Conservation (phyloP, 92 coral and sea anemone genomes). For the Epizoanthus illoricatus region DNA sequence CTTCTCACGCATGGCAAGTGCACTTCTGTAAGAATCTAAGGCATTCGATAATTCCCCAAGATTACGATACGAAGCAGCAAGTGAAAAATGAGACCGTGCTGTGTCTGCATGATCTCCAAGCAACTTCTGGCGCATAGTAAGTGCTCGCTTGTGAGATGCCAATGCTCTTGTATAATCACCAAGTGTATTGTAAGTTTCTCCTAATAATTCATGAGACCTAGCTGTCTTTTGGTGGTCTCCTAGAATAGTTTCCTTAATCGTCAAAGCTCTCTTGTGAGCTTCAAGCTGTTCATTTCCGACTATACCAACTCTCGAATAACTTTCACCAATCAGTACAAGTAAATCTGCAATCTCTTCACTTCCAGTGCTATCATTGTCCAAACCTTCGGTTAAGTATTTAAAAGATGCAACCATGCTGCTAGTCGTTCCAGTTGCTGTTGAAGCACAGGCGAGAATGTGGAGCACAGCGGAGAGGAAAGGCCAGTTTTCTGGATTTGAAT, state of each 20-base stretch:
- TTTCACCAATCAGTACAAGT: constrained; percentile 1
- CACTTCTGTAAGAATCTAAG: not conserved
- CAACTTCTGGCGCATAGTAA: not conserved
- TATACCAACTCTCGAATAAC: not conserved
- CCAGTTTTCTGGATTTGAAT: not conserved
- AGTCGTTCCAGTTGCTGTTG: not conserved
- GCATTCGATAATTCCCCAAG: not conserved
- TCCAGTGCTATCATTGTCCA: not conserved
- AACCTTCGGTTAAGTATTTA: not conserved
- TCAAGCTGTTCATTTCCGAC: constrained; percentile 4
- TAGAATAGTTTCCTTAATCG: not conserved
- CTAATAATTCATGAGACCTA: not conserved
- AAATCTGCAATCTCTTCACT: not conserved
- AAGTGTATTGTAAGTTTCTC: not conserved
- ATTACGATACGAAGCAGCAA: not conserved
- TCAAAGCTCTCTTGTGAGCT: not conserved
- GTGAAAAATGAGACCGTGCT: not conserved
- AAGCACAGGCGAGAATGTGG: not conserved
- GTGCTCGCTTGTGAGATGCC: not conserved
- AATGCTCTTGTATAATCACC: not conserved
- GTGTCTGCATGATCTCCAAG: not conserved
- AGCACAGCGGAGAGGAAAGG: not conserved
- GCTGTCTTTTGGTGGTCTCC: not conserved
- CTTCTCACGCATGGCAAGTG: constrained; percentile 3
- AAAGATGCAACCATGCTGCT: not conserved